Conservation (phyloP, 2,888 invertebrate genomes). For the Ochlodes sylvanus region DNA sequence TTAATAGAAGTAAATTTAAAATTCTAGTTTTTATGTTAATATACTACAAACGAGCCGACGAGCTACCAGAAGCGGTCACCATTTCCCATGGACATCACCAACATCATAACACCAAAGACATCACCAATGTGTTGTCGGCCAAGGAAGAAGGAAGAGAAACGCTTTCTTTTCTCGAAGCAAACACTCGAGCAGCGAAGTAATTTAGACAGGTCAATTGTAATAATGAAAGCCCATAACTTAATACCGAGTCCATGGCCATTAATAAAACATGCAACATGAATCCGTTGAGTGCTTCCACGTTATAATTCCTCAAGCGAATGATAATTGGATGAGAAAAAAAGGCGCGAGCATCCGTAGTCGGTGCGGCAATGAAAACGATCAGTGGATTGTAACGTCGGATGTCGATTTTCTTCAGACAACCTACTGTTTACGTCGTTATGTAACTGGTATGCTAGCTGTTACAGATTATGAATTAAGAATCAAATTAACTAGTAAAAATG, state of each 20-base stretch:
- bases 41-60: too few relatives aligned
- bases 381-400: slow-evolving; percentile 49
- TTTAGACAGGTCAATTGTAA: slow-evolving; percentile 22
- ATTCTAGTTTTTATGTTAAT: too few relatives aligned
- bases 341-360: slow-evolving; percentile 20
- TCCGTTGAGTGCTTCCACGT: slow-evolving; percentile 25
- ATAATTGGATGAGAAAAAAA: slow-evolving; percentile 24
- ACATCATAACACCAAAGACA: too few relatives aligned
- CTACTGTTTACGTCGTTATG: slow-evolving; percentile 10
- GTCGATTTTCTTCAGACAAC: slow-evolving; percentile 35
- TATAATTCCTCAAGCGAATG: slow-evolving; percentile 26
- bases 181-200: slow-evolving; percentile 14
- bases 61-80: too few relatives aligned
- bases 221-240: slow-evolving; percentile 25
- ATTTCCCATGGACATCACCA: too few relatives aligned
- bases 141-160: too few relatives aligned
- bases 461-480: too few relatives aligned
- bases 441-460: too few relatives aligned
- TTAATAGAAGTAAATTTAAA: too few relatives aligned
- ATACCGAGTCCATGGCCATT: slow-evolving; percentile 10
- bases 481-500: too few relatives aligned
- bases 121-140: too few relatives aligned
- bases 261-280: slow-evolving; percentile 30
- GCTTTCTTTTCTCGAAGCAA: too few relatives aligned
- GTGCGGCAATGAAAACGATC: slow-evolving; percentile 46